These are phyloP conservation scores for Yponomeuta plumbellus DNA, from an alignment of 2,888 invertebrate genomes.

Conservation along the genomic window DNA sequence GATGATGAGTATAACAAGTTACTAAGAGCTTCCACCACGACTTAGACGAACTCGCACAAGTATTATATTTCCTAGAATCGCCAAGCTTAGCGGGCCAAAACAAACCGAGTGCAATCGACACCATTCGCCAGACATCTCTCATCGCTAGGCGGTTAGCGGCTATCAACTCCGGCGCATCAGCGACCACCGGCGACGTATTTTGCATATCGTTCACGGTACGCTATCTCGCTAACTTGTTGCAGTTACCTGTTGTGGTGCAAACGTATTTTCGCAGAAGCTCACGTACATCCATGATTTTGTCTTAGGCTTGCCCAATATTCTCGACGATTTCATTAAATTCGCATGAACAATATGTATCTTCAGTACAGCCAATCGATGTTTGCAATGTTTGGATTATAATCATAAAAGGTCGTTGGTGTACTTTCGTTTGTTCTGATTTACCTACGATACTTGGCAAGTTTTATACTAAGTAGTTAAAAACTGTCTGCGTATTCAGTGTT, in stretches of 20 bases:
- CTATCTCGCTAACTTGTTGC: constrained; percentile 22
- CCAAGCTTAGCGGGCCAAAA: background rate
- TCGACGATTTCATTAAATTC: no score
- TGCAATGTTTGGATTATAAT: no score
- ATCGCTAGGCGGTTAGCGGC: constrained; percentile 11
- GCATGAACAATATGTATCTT: no score
- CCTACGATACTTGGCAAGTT: no score
- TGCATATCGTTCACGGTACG: constrained; percentile 42
- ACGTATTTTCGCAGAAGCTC: background rate
- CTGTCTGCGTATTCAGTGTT: no score
- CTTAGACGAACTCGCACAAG: background rate
- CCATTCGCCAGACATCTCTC: constrained; percentile 1
- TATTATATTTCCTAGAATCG: background rate
- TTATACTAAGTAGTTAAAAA: no score
- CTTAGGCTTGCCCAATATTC: background rate
- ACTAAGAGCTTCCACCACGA: no score
- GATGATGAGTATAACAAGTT: no score
- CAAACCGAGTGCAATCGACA: background rate
- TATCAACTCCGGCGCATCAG: constrained; percentile 32
- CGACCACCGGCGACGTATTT: constrained; percentile 59
- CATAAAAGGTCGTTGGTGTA: no score
- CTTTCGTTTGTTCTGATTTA: no score
- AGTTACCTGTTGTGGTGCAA: constrained; percentile 10
- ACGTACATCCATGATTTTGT: constrained; percentile 15
- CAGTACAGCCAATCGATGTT: no score